Base-by-base conservation (phyloP, 2,888 invertebrate genomes). In the Rosalia funebris region DNA sequence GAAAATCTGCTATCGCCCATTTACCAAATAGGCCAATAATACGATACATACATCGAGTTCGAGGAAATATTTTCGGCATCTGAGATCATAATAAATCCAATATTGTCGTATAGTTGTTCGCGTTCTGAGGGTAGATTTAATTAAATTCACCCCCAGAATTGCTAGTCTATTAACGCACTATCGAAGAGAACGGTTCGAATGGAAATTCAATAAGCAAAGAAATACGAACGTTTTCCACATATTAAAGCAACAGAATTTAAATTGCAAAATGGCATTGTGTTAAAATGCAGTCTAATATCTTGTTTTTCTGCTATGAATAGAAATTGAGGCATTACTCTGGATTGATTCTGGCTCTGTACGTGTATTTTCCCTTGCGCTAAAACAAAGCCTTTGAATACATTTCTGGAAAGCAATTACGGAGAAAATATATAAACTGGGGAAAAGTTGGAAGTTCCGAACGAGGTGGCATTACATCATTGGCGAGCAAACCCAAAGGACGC, bases 221-320 rank as follows among this genome's bases (percentile, higher is more conserved):
- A 69, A 59, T 50, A 55, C 59, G 50, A 42, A 53, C 60, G 64
- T 62, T 64, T 64, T 63, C 57, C 60, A 60, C 56, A 59, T 60
- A 65, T 63, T 63, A 57, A 61, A 60, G 55, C 58, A 60, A 60
- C 54, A 31, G 54, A 59, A 69, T 71, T 68, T 77, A 75, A 76
- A 76, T 76, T 77, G 75, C 76, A 74, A 74, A 77, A 73, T 60
- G 65, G 70, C 71, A 71, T 70, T 72, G 71, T 66, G 71, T 70
- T 73, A 70, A 75, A 75, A 74, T 75, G 73, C 71, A 75, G 71
- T 34, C 73, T 75, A 76, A 75, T 75, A 74, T 76, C 72, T 70
- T 73, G 73, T 74, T 74, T 73, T 72, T 73, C 72, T 60, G 72
- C 69, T 71, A 76, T 76, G 77, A 77, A 77, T 77, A 76, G 75